Evolutionary conservation across 2,113 vertebrate species (phyloP).

Genomic region (Vanacampus margaritifer): DNA sequence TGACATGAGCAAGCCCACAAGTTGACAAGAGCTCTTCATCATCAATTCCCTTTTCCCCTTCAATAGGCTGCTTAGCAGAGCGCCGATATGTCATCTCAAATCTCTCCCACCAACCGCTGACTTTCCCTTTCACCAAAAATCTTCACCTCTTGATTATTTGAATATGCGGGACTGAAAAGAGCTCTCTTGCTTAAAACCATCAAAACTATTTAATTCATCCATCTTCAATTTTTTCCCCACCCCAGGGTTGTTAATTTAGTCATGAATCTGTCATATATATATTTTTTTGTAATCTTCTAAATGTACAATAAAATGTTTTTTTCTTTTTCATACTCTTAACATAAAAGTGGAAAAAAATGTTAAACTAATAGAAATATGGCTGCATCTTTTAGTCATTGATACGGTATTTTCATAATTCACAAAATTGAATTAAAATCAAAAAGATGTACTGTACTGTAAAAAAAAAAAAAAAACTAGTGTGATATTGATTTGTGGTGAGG

Average conservation of each 20-base stretch:
- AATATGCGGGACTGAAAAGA: background rate
- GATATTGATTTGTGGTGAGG: no score
- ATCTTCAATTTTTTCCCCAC: background rate
- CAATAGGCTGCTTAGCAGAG: constrained; percentile 30
- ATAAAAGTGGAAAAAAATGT: no score
- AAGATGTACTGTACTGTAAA: no score
- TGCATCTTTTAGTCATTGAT: no score
- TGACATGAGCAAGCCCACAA: constrained; percentile 35
- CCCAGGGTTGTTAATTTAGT: no score
- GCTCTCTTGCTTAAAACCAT: background rate
- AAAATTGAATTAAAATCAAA: no score
- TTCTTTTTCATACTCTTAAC: no score
- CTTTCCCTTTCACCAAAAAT: constrained; percentile 5
- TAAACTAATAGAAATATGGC: no score
- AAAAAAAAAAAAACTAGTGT: no score
- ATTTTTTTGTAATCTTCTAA: no score
- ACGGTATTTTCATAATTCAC: no score
- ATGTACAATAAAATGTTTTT: no score
- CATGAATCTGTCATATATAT: background rate
- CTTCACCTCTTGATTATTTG: background rate
- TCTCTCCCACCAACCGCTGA: constrained; percentile 10
- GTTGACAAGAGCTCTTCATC: constrained; percentile 44
- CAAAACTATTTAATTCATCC: background rate
- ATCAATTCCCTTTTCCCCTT: constrained; percentile 26
- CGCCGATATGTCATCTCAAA: constrained; percentile 20